Evolutionary conservation across 2,797 vertebrate species (phyloP), one percentile per base, ranked within the genome.

Genomic region (Etheostoma perlongum): DNA sequence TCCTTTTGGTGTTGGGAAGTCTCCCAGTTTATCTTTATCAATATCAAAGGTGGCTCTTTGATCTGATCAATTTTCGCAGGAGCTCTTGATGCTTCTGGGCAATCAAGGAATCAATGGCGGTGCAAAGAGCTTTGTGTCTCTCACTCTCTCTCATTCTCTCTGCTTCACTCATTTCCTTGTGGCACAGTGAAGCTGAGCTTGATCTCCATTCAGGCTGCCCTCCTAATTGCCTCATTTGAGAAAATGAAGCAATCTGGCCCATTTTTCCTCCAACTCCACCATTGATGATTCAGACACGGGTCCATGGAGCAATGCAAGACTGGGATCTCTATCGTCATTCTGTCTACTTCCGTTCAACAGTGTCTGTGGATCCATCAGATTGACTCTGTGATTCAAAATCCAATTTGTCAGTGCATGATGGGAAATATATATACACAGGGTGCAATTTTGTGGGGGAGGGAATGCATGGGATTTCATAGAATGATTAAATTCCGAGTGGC

Each of bases 221-320:
- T 87, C 72, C 84, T 93, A 94, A 94, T 94, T 91, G 89, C 89
- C 92, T 93, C 87, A 89, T 94, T 95, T 93, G 87, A 94, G 87
- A 93, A 94, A 94, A 94, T 92, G 83, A 88, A 88, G 88, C 92
- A 90, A 93, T 92, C 61, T 58, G 83, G 81, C 79, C 67, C 77
- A 85, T 90, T 92, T 90, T 90, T 78, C 65, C 71, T 40, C 69
- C 81, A 83, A 72, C 72, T 85, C 79, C 27, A 64, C 84, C 55
- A 88, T 86, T 90, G 92, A 93, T 72, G 87, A 86, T 84, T 88
- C 76, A 85, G 83, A 88, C 86, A 79, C 73, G 79, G 79, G 84
- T 91, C 85, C 73, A 33, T 88, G 78, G 80, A 90, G 83, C 86
- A 87, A 82, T 79, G 70, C 55, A 62, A 83, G 75, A 79, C 73